These are phyloP conservation scores for Microchirus variegatus DNA, from an alignment of 2,797 vertebrate species.

Conservation along the genomic window DNA sequence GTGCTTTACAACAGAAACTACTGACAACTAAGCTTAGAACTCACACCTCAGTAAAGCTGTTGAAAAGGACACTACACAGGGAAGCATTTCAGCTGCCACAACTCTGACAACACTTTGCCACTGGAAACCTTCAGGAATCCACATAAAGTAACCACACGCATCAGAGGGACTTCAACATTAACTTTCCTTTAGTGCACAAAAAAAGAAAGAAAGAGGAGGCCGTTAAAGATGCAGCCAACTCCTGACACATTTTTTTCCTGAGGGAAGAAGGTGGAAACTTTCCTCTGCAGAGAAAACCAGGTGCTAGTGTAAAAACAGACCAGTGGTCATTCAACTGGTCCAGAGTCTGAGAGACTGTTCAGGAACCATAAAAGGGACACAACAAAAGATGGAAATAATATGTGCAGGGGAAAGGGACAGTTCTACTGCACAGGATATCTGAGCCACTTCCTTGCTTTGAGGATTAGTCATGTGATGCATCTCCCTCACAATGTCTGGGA, in stretches of 20 bases:
- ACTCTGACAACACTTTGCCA: slow-evolving; percentile 22
- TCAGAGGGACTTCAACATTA: slow-evolving; percentile 25
- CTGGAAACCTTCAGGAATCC: slow-evolving; percentile 32
- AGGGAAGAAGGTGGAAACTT: slow-evolving; percentile 65
- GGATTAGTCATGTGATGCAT: slow-evolving; percentile 9
- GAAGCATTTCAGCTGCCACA: slow-evolving; percentile 1
- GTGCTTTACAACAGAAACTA: not conserved
- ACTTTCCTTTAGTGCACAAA: slow-evolving; percentile 29
- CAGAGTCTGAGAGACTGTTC: not conserved
- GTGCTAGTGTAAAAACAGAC: slow-evolving; percentile 45
- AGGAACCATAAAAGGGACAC: slow-evolving; percentile 8
- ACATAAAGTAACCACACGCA: slow-evolving; percentile 34
- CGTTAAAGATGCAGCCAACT: slow-evolving; percentile 46
- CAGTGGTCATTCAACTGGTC: not conserved
- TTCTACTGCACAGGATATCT: slow-evolving; percentile 8
- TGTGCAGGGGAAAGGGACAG: not conserved
- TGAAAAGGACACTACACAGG: not conserved
- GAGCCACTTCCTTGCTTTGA: slow-evolving; percentile 25
- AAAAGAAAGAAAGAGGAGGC: slow-evolving; percentile 27
- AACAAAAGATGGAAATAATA: slow-evolving; percentile 40
- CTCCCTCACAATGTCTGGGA: too few relatives aligned
- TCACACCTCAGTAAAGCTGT: not conserved
- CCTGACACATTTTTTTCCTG: slow-evolving; percentile 64
- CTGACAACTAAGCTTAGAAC: slow-evolving; percentile 8
- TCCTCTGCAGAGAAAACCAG: slow-evolving; percentile 54